Conservation (phyloP, 2,113 vertebrate species). For the Girardinichthys multiradiatus region DNA sequence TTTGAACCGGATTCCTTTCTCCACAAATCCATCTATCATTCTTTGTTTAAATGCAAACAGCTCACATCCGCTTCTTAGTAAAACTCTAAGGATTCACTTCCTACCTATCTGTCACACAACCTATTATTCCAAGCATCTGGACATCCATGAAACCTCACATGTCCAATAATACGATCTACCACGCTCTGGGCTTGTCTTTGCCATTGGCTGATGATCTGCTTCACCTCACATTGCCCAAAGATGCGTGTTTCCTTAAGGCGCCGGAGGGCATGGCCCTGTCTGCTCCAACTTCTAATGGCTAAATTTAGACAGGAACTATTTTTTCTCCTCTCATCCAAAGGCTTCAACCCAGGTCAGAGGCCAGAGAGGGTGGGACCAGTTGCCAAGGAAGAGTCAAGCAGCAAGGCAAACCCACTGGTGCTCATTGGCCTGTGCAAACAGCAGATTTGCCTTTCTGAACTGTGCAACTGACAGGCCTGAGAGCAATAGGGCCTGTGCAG, state of each 20-base stretch:
- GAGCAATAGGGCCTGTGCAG: conserved; percentile 50
- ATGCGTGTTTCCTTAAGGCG: conserved; percentile 56
- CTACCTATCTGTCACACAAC: conserved; percentile 75
- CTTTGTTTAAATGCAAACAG: conserved; percentile 61
- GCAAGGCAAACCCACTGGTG: conserved; percentile 52
- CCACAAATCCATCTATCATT: conserved; percentile 61
- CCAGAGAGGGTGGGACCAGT: conserved; percentile 59
- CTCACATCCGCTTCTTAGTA: conserved; percentile 73
- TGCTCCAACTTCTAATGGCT: conserved; percentile 61
- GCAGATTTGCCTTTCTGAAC: conserved; percentile 45
- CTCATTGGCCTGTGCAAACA: conserved; percentile 67
- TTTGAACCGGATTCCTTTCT: neutral
- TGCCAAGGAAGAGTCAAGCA: conserved; percentile 64
- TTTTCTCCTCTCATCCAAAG: conserved; percentile 39
- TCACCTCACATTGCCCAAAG: conserved; percentile 56
- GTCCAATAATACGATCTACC: conserved; percentile 67
- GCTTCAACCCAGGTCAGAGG: conserved; percentile 49
- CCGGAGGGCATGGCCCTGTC: conserved; percentile 55
- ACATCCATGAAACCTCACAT: conserved; percentile 70
- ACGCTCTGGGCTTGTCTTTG: conserved; percentile 53
- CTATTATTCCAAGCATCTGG: conserved; percentile 65
- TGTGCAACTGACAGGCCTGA: conserved; percentile 57
- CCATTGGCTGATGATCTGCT: conserved; percentile 60
- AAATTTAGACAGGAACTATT: conserved; percentile 67
- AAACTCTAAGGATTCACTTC: conserved; percentile 66